These are phyloP conservation scores for Psylliodes chrysocephalus DNA, from an alignment of 2,888 invertebrate genomes.

Conservation along the genomic window DNA sequence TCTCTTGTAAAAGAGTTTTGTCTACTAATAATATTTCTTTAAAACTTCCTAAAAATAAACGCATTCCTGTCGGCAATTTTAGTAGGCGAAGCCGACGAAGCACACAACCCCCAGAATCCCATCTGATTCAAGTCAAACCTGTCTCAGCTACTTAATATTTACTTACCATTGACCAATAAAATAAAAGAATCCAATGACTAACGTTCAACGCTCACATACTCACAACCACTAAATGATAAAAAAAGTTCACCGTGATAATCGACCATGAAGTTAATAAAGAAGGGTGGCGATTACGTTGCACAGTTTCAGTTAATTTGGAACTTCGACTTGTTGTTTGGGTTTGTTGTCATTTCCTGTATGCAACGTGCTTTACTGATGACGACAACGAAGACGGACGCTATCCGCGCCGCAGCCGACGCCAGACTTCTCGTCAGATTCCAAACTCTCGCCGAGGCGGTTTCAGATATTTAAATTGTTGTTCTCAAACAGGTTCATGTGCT, in stretches of 20 bases:
- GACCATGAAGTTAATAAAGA: conserved; percentile 6
- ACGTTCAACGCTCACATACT: conserved; percentile 13
- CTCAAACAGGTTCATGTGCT: conserved; percentile 49
- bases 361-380: conserved; percentile 32
- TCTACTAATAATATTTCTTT: too few relatives aligned
- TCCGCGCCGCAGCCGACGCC: conserved; percentile 41
- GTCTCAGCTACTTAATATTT: conserved; percentile 11
- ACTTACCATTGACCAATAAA: conserved; percentile 27
- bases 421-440: conserved; percentile 49
- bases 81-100: background rate
- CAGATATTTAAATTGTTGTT: conserved; percentile 49
- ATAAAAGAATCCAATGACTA: conserved; percentile 13
- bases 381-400: conserved; percentile 40
- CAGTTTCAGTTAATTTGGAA: conserved; percentile 11
- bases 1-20: too few relatives aligned
- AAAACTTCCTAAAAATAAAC: too few relatives aligned
- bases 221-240: conserved; percentile 17
- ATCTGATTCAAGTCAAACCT: conserved; percentile 23
- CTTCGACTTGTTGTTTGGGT: conserved; percentile 6
- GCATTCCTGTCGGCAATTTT: background rate
- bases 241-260: conserved; percentile 8
- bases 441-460: conserved; percentile 46
- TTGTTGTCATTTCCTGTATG: conserved; percentile 30
- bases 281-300: conserved; percentile 11
- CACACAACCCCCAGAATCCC: background rate